phyloP scores from a whole-genome alignment of 2,797 vertebrate genomes.

The Pseudomugil gertrudae region DNA sequence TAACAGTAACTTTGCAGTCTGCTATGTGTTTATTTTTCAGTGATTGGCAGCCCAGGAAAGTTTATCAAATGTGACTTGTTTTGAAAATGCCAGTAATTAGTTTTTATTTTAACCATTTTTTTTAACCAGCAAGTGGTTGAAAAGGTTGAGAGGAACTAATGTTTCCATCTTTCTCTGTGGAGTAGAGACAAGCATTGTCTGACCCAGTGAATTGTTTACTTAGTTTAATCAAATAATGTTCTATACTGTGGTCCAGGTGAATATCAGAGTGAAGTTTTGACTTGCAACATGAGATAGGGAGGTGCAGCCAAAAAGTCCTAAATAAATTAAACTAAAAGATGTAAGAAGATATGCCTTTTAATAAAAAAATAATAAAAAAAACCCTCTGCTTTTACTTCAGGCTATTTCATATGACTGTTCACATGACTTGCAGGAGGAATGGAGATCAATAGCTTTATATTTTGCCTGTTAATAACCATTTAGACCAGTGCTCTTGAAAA shows the following conservation, averaged over 20 bases:
- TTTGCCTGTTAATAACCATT: background rate
- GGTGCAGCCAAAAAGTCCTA: constrained; percentile 31
- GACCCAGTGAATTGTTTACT: background rate
- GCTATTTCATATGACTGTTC: constrained; percentile 44
- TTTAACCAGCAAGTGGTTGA: background rate
- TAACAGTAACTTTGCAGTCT: constrained; percentile 6
- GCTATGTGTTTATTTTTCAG: constrained; percentile 21
- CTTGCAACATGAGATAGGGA: constrained; percentile 50
- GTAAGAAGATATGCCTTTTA: constrained; percentile 4
- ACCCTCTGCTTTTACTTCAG: constrained; percentile 7
- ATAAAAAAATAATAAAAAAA: constrained; percentile 2
- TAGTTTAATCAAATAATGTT: background rate
- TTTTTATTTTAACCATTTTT: background rate
- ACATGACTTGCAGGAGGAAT: constrained; percentile 27
- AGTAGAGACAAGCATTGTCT: background rate
- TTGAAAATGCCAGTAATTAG: background rate
- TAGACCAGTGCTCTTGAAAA: too few species aligned
- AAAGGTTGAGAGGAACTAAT: background rate
- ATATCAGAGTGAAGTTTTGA: constrained; percentile 49
- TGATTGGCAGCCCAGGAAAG: constrained; percentile 6
- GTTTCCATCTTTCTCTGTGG: background rate
- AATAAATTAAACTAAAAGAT: constrained; percentile 31
- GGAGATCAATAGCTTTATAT: constrained; percentile 3
- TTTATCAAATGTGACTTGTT: constrained; percentile 14
- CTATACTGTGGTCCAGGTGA: constrained; percentile 12